Evolutionary conservation across 2,888 invertebrate species (phyloP), one percentile per base, ranked within the genome.

Genomic region (Meteorus cinctellus): DNA sequence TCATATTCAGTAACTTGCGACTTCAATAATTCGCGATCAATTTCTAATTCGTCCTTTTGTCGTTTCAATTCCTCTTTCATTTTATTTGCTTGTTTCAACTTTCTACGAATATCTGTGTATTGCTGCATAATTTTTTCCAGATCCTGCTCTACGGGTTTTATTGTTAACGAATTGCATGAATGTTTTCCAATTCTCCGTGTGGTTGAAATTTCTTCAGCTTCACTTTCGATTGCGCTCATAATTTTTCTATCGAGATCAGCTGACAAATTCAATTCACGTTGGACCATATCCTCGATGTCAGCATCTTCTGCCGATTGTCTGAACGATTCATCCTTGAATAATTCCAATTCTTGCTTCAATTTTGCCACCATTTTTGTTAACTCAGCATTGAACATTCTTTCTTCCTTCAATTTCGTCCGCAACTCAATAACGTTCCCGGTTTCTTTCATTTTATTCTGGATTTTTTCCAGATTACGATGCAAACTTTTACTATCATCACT

Each of bases 241-340:
- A 93, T 92, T 80, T 91, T 92, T 3, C 91, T 91, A 82, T 93
- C 93, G 31, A 93, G 86, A 79, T 91, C 91, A 0, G 91, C 92
- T 0, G 93, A 93, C 77, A 92, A 91, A 84, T 93, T 91, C 1
- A 93, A 82, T 82, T 93, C 93, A 77, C 91, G 90, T 66, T 92
- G 91, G 3, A 93, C 91, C 87, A 87, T 89, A 19, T 88, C 87
- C 62, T 86, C 86, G 67, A 87, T 87, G n/a, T 88, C 86, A 2
- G 81, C 84, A 1, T 85, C 87, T 19, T 84, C 86, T 31, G 80
- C 36, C 0, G 74, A 81, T 76, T 84, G 77, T 76, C 82, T 82
- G 31, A 78, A 51, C 1, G 81, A 78, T n/a, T 80, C 78, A 36
- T 81, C 80, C 63, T 82, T 84, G 1, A 84, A 55, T 0, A 79